phyloP scores from a whole-genome alignment of 2,888 invertebrate genomes.

The Melitaea athalia region DNA sequence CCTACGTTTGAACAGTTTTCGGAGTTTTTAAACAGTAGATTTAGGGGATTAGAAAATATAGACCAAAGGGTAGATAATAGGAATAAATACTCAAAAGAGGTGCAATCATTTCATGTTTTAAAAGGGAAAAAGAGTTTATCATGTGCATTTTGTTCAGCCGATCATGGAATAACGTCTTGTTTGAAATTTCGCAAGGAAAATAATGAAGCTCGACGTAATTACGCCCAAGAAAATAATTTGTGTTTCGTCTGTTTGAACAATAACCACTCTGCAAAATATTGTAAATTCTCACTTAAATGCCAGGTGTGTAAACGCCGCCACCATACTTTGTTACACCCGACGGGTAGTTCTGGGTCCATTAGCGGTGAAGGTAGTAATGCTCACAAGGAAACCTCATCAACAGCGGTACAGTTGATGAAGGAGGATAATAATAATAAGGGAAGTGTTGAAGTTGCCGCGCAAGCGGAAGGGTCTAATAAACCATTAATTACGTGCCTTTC shows the following conservation, averaged over 20 bases:
- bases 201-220: not conserved
- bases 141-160: not conserved
- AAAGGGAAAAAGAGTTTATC: not conserved
- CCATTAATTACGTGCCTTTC: constrained; percentile 2
- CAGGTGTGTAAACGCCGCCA: constrained; percentile 2
- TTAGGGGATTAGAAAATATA: not conserved
- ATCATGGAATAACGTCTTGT: not conserved
- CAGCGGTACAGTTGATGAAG: not conserved
- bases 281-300: not conserved
- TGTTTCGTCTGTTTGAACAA: not conserved
- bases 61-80: not conserved
- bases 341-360: not conserved
- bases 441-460: not conserved
- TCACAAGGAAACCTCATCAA: too few species aligned
- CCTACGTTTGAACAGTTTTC: not conserved
- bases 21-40: not conserved
- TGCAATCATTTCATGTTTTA: not conserved
- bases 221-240: not conserved
- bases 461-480: not conserved
- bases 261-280: not conserved
- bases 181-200: not conserved
- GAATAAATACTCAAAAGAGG: not conserved
- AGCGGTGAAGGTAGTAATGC: too few species aligned
- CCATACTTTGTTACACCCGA: constrained; percentile 2
- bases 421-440: not conserved